phyloP scores from a whole-genome alignment of 2,113 vertebrate genomes.

The Hippocampus zosterae region DNA sequence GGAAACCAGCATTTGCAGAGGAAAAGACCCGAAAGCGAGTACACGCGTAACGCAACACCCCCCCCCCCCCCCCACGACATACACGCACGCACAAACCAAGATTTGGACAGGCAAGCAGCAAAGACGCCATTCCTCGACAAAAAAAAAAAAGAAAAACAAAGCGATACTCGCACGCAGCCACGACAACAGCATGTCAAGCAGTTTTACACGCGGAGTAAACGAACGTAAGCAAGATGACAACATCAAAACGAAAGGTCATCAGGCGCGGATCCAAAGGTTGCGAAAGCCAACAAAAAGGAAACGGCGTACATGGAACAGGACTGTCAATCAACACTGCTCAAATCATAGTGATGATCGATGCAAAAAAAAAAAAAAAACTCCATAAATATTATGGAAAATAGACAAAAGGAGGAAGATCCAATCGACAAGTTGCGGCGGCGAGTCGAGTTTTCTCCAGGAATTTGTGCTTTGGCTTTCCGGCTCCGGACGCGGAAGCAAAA shows the following conservation, averaged over 20 bases:
- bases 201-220: slow-evolving; percentile 80
- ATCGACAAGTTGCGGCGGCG: slow-evolving; percentile 74
- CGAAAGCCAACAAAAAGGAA: slow-evolving; percentile 29
- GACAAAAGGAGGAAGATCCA: slow-evolving; percentile 48
- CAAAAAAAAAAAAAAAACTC: slow-evolving; percentile 50
- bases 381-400: slow-evolving; percentile 82
- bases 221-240: slow-evolving; percentile 74
- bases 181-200: slow-evolving; percentile 80
- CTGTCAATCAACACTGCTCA: slow-evolving; percentile 54
- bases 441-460: slow-evolving; percentile 68
- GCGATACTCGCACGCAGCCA: slow-evolving; percentile 74
- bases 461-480: slow-evolving; percentile 67
- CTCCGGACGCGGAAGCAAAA: slow-evolving; percentile 71
- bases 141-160: slow-evolving; percentile 68
- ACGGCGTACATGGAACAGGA: slow-evolving; percentile 51
- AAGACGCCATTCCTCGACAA: slow-evolving; percentile 35
- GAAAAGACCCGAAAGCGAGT: slow-evolving; percentile 54
- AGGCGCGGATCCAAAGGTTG: slow-evolving; percentile 64
- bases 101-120: slow-evolving; percentile 61
- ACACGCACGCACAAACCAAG: slow-evolving; percentile 16
- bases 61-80: too few relatives aligned
- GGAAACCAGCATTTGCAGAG: slow-evolving; percentile 79
- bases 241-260: slow-evolving; percentile 81
- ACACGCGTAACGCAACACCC: not conserved
- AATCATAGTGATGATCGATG: slow-evolving; percentile 9